Percentiles rank a stretch among this genome's conserved stretches.
phyloP scores from a whole-genome alignment of 2,113 vertebrate genomes.

The Ivindomyrus marchei region DNA sequence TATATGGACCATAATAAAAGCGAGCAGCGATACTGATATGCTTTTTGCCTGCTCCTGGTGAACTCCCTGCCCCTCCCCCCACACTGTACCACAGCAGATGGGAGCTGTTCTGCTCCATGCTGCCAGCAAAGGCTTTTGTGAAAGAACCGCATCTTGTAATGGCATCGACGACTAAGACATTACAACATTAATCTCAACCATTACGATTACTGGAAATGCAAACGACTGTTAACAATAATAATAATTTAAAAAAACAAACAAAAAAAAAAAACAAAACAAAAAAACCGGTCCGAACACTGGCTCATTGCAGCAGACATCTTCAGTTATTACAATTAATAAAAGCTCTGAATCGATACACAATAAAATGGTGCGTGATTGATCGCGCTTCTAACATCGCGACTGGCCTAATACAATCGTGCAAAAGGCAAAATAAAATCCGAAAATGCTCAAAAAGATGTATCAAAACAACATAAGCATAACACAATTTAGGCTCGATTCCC shows the following conservation, averaged over 20 bases:
- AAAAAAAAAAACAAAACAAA: neutral
- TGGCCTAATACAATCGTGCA: neutral
- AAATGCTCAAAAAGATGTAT: neutral
- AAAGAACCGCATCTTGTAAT: neutral
- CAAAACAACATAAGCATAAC: neutral
- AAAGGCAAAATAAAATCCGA: neutral
- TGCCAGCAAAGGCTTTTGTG: neutral
- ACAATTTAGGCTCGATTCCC: neutral
- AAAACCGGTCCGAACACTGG: neutral
- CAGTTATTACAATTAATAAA: neutral
- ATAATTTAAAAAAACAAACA: neutral
- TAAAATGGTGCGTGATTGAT: neutral
- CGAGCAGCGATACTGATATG: neutral
- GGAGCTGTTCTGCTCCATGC: constrained; percentile 1
- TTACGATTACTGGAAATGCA: neutral
- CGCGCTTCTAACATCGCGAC: neutral
- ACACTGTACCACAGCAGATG: constrained; percentile 6
- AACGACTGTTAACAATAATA: neutral
- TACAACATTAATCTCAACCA: neutral
- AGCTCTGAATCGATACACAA: neutral
- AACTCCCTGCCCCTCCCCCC: neutral
- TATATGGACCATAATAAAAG: neutral
- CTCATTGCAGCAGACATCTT: neutral
- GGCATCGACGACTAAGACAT: neutral
- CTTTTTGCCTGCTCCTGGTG: neutral